Base-by-base conservation (phyloP, 2,888 invertebrate species). In the Leptopilina syphax region DNA sequence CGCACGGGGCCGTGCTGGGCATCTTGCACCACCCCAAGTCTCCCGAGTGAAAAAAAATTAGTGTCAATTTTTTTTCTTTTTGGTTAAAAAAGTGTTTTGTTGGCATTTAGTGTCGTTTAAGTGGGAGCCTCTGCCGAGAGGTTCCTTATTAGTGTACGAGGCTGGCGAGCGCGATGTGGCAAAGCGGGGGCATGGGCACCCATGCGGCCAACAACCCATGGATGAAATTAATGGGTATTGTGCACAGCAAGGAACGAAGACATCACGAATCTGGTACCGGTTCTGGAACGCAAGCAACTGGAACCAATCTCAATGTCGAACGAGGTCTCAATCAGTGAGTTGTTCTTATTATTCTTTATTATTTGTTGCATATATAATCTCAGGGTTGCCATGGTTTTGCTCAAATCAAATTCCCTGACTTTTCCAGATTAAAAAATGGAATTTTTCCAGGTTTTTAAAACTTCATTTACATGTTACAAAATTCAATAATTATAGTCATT, bases 151-250 rank as follows among this genome's bases (percentile, higher is more conserved):
- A 85, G 80, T 81, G 85, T 84, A 84, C 87, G 88, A 90, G 90
- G 87, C 90, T 91, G 91, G 91, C 91, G 89, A 91, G 91, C 88
- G 91, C 94, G 93, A 96, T 96, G 96, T 96, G 95, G 96, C 95
- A 95, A 93, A 95, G 95, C 93, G 93, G 93, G 85, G 95, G 95
- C 92, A 95, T 95, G 93, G 95, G 95, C 91, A 94, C 94, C 93
- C 95, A 95, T 92, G 94, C 94, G 89, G 94, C 94, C 91, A 96
- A 96, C 94, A 96, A 96, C 92, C 96, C 96, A 89, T 96, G 96
- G 96, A 95, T 96, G 95, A 96, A 96, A 92, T 93, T 96, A 86
- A 96, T 96, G 96, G 96, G 96, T 90, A 96, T 96, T 90, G 95
- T 96, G 87, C 96, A 96, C 93, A 50, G 50, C 50, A 95, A 96